Evolutionary conservation across 2,888 invertebrate species (phyloP).

Genomic region (Chirona hameri): DNA sequence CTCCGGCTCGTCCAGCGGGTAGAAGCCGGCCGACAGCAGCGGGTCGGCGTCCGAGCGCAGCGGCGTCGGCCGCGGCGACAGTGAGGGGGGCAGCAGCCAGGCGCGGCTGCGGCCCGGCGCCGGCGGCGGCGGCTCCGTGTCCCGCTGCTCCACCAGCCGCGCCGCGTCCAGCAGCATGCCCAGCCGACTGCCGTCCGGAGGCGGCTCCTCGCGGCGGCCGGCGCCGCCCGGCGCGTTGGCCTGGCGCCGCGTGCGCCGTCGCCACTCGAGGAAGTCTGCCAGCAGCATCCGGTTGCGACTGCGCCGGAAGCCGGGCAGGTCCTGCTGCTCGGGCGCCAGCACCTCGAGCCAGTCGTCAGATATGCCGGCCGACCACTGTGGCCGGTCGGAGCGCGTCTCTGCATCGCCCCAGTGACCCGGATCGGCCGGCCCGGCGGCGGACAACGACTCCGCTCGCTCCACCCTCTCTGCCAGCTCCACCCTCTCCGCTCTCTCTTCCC

Average conservation of each 20-base stretch:
- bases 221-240: background rate
- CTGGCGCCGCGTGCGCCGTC: background rate
- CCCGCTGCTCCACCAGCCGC: conserved; percentile 32
- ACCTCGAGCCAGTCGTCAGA: background rate
- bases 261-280: conserved; percentile 13
- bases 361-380: background rate
- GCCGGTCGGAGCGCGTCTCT: background rate
- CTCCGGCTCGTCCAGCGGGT: background rate
- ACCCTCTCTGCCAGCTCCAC: background rate
- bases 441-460: background rate
- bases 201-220: background rate
- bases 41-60: background rate
- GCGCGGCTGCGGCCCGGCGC: conserved; percentile 42
- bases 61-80: background rate
- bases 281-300: conserved; percentile 1
- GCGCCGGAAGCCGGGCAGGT: background rate
- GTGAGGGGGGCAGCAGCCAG: background rate
- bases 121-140: conserved; percentile 34
- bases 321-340: background rate
- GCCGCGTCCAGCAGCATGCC: conserved; percentile 26
- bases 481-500: background rate
- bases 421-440: background rate
- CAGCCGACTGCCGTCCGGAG: background rate
- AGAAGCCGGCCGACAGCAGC: background rate
- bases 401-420: background rate